Conservation (phyloP, 2,888 invertebrate species). For the Gari tellinella region DNA sequence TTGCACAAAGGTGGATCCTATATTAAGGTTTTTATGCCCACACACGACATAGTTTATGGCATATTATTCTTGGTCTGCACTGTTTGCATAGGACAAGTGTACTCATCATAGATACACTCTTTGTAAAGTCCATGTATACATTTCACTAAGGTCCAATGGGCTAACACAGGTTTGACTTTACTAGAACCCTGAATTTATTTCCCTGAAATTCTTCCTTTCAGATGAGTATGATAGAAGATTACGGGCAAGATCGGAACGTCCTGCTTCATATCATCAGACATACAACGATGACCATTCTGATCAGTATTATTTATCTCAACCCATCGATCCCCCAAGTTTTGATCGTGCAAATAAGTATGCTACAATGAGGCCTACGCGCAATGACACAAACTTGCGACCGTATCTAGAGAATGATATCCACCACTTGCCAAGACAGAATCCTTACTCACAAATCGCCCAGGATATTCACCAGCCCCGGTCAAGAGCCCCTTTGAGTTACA, state of each 20-base stretch:
- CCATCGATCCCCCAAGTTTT: conserved; percentile 32
- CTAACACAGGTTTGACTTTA: no score
- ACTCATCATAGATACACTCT: no score
- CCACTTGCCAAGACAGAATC: conserved; percentile 14
- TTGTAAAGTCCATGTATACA: no score
- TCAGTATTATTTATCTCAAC: conserved; percentile 53
- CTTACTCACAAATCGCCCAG: conserved; percentile 20
- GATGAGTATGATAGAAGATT: conserved; percentile 38
- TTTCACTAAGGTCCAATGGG: no score
- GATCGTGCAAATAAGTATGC: conserved; percentile 41
- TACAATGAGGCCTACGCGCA: conserved; percentile 35
- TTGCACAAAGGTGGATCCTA: no score
- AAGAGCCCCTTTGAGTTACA: conserved; percentile 45
- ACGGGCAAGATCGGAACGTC: conserved; percentile 34
- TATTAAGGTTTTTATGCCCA: no score
- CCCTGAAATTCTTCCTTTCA: conserved; percentile 18
- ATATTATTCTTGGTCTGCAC: no score
- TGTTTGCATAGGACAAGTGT: no score
- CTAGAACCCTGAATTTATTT: no score
- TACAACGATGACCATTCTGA: conserved; percentile 30
- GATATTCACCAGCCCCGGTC: conserved; percentile 38
- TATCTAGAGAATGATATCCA: conserved; percentile 20
- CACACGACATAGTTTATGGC: no score
- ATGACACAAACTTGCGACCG: conserved; percentile 10
- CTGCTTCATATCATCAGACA: conserved; percentile 48